phyloP scores from a whole-genome alignment of 2,113 vertebrate species.

The Gymnocephalus cernua region DNA sequence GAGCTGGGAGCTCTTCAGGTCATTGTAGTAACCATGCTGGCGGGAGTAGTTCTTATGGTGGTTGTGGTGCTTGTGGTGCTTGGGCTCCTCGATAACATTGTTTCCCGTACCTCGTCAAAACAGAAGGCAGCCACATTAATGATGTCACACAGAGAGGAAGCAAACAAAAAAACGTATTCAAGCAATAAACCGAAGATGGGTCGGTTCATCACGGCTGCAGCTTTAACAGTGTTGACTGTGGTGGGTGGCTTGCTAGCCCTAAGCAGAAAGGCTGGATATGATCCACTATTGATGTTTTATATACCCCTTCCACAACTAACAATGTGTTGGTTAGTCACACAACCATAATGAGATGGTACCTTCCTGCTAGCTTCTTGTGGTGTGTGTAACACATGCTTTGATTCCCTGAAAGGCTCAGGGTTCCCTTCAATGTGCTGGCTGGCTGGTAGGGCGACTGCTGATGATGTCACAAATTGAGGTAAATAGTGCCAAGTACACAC shows the following conservation, averaged over 20 bases:
- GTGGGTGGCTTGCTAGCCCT: constrained; percentile 47
- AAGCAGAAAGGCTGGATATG: constrained; percentile 33
- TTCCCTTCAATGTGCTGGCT: constrained; percentile 23
- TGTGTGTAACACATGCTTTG: constrained; percentile 42
- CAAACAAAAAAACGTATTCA: constrained; percentile 23
- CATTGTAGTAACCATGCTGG: constrained; percentile 84
- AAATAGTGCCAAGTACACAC: constrained; percentile 43
- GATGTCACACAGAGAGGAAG: constrained; percentile 49
- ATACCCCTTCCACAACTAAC: constrained; percentile 67
- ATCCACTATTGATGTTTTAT: constrained; percentile 60
- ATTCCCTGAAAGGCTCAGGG: constrained; percentile 39
- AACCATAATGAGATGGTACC: constrained; percentile 65
- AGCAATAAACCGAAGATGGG: constrained; percentile 41
- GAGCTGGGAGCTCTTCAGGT: constrained; percentile 90
- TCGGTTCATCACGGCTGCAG: constrained; percentile 26
- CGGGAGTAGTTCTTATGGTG: constrained; percentile 82
- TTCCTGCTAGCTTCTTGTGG: constrained; percentile 38
- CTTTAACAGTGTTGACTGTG: constrained; percentile 34
- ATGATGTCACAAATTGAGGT: constrained; percentile 58
- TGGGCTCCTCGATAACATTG: constrained; percentile 89
- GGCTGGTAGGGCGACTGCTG: constrained; percentile 31
- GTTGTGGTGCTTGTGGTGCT: constrained; percentile 84
- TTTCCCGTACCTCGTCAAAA: constrained; percentile 86
- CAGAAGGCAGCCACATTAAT: constrained; percentile 75
- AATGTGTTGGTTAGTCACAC: constrained; percentile 62